Base-by-base conservation (phyloP, 2,888 invertebrate species). In the Melanchra persicariae region DNA sequence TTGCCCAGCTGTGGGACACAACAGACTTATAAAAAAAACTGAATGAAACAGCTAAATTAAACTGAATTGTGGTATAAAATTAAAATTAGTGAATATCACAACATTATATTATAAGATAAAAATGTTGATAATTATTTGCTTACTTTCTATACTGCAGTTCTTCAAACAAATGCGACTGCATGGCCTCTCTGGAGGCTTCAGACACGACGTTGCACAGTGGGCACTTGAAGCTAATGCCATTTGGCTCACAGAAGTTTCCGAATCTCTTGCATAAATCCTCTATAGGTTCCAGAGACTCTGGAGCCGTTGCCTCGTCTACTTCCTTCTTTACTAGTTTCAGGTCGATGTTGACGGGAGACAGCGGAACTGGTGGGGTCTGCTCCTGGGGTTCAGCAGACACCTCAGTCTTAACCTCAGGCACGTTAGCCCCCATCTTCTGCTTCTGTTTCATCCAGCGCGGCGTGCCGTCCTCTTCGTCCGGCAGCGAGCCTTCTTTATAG, bases 111-210 rank as follows among this genome's bases (percentile, higher is more conserved):
- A 30, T 34, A 12, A 30, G 22, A n/a, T 26, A 26, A 43, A 17
- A 24, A 43, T 51, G 5, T 51, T 52, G 6, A 24, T 37, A 15
- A 40, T 9, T 24, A 4, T 54, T 24, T 34, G 74, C 95, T 94
- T 86, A 97, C 97, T 97, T 97, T 82, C 97, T 96, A 85, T 97
- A 97, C 61, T 97, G 96, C 37, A 97, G 92, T 85, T 98, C 98
- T 85, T 97, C 96, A 84, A 96, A 97, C 64, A 98, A 90, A 92
- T 98, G 98, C 49, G 96, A 96, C 65, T 96, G 96, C 94, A 98
- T 97, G n/a, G 96, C 96, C 8, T 96, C 95, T 30, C 95, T 94
- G 34, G 94, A 95, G 63, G 96, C 96, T 0, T 97, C 96, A 51
- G 94, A 95, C 78, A 97, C 97, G 30, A 94, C 92, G 30, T 93